Base-by-base conservation (phyloP, 2,888 invertebrate genomes). In the Ditula angustiorana region DNA sequence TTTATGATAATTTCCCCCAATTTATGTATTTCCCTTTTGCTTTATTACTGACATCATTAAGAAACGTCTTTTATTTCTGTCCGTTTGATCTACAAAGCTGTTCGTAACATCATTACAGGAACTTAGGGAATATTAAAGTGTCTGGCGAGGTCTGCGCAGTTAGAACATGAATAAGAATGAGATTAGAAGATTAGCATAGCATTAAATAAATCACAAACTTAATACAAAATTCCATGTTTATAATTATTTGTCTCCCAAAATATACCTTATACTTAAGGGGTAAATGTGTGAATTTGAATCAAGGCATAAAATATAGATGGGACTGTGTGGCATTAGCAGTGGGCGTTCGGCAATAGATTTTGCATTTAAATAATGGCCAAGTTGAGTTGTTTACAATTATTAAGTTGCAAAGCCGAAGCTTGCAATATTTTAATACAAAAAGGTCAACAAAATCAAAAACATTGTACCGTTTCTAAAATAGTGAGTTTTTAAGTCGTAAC, bases 91-190 rank as follows among this genome's bases (percentile, higher is more conserved):
- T 21, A 24, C 41, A 19, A 21, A 21, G 13, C 44, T 28, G 41
- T 26, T 41, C 26, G 5, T 53, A 37, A 33, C 24, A 21, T 52
- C 11, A 63, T 58, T 50, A 58, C 50, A 33, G 13, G 24, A 33
- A 53, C 58, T 59, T 37, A 33, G 55, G 37, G 16, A 11, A 21
- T 46, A 44, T 19, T 57, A 28, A 41, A 33, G 53, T 11, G 33
- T 33, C 23, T 19, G 23, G 28, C 37, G 10, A 23, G 16, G 33
- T 52, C 21, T 8, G 37, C 44, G 5, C 35, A 3, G 19, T 46
- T 24, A 46, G 2, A 11, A 21, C 70, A 75, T 74, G 75, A 76
- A 76, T 78, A 74, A 68, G 69, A 71, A 77, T 71, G 71, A 75
- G 74, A 41, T 71, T 67, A 57, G 62, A 46, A 67, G 63, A 74